These are phyloP conservation scores for Sphaeramia orbicularis DNA, from an alignment of 2,797 vertebrate species.

Conservation along the genomic window DNA sequence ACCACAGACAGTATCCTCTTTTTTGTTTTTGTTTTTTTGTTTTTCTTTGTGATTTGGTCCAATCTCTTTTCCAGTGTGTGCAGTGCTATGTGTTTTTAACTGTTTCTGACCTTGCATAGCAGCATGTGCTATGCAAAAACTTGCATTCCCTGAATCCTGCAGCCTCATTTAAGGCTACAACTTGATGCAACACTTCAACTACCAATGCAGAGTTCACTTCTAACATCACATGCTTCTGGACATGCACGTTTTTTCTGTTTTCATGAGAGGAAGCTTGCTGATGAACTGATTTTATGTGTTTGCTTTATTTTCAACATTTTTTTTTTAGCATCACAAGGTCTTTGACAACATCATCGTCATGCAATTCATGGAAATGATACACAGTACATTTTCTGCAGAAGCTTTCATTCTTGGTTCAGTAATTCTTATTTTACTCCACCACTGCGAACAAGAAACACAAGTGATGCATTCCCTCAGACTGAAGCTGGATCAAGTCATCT, in stretches of 20 bases:
- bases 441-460: conserved; percentile 39
- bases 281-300: conserved; percentile 56
- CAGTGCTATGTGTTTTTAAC: conserved; percentile 81
- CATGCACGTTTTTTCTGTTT: conserved; percentile 62
- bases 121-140: conserved; percentile 86
- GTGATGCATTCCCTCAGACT: conserved; percentile 53
- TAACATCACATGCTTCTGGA: conserved; percentile 71
- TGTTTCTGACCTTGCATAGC: conserved; percentile 83
- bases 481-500: conserved; percentile 58
- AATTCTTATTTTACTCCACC: conserved; percentile 55
- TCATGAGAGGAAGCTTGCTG: conserved; percentile 59
- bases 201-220: conserved; percentile 73
- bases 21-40: conserved; percentile 29
- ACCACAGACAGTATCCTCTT: conserved; percentile 72
- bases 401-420: conserved; percentile 72
- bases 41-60: conserved; percentile 78
- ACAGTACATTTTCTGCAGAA: conserved; percentile 49
- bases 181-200: conserved; percentile 79
- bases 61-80: conserved; percentile 78
- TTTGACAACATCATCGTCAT: conserved; percentile 59
- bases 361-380: conserved; percentile 59
- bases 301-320: conserved; percentile 32
- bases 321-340: conserved; percentile 49
- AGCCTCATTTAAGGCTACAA: conserved; percentile 60
- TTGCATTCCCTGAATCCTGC: conserved; percentile 75